A percentile compares a stretch with the other conserved stretches of the same genome.
phyloP scores from a whole-genome alignment of 2,888 invertebrate genomes.

The Laspeyria flexula region DNA sequence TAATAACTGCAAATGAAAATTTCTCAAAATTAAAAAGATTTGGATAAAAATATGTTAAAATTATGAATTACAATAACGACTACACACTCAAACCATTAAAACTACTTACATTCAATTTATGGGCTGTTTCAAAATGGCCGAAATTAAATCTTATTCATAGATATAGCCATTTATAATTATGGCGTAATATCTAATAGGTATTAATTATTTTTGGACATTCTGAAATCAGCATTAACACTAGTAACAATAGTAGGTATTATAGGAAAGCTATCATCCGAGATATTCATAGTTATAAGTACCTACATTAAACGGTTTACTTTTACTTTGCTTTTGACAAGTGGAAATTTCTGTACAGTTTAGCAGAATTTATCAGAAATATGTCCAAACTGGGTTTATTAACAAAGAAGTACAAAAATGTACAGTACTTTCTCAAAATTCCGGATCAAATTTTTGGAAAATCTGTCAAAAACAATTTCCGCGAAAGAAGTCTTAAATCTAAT shows the following conservation, averaged over 20 bases:
- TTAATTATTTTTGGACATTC: not conserved
- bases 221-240: constrained; percentile 21
- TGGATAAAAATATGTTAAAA: constrained; percentile 25
- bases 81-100: constrained; percentile 40
- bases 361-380: not conserved
- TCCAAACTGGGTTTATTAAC: not conserved
- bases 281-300: constrained; percentile 10
- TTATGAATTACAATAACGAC: constrained; percentile 34
- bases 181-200: no score
- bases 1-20: no score
- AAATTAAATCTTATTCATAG: not conserved
- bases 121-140: not conserved
- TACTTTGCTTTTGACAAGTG: constrained; percentile 7
- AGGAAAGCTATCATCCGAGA: constrained; percentile 17
- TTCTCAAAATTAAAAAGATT: not conserved
- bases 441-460: not conserved
- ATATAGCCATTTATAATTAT: no score
- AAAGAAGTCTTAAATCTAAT: not conserved
- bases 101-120: constrained; percentile 36
- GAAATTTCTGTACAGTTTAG: not conserved
- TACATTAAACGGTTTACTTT: constrained; percentile 2
- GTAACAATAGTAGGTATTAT: constrained; percentile 15
- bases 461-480: not conserved
- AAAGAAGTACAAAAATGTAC: not conserved
- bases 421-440: not conserved